Percentiles rank a stretch among this genome's conserved stretches.
Evolutionary conservation across 2,113 vertebrate genomes (phyloP).

Genomic region (Macaca nemestrina): DNA sequence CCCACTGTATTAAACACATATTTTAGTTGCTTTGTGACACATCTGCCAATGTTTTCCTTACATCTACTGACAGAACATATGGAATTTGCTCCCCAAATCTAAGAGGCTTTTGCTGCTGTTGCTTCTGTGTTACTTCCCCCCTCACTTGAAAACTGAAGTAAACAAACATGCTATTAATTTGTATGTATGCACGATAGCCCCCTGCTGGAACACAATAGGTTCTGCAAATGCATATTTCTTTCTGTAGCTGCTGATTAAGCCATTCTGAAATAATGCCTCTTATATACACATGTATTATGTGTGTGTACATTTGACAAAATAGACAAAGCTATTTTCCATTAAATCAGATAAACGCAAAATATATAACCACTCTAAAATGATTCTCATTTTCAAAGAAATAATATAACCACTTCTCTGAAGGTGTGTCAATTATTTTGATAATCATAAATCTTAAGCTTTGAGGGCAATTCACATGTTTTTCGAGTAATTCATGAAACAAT

Average conservation of each 20-base stretch:
- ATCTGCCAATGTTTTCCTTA: not conserved
- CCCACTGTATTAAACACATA: not conserved
- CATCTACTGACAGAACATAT: not conserved
- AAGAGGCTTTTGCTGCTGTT: not conserved
- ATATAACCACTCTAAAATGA: not conserved
- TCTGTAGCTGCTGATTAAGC: not conserved
- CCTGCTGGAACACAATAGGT: slow-evolving; percentile 62
- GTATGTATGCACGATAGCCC: slow-evolving; percentile 66
- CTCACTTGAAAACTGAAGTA: not conserved
- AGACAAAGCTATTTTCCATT: not conserved
- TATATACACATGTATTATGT: not conserved
- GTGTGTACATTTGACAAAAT: not conserved
- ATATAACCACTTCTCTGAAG: not conserved
- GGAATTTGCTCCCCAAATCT: not conserved
- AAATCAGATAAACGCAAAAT: slow-evolving; percentile 1
- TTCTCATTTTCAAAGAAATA: slow-evolving; percentile 30
- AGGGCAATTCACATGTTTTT: not conserved
- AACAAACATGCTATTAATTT: slow-evolving; percentile 56
- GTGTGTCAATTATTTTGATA: not conserved
- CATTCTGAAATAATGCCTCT: slow-evolving; percentile 34
- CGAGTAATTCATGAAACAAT: not conserved
- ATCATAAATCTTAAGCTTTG: slow-evolving; percentile 16
- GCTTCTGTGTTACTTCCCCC: not conserved
- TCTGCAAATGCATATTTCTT: slow-evolving; percentile 40
- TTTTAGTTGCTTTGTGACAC: not conserved